Evolutionary conservation across 2,113 vertebrate genomes (phyloP).

Genomic region (Trematocara marginatum): DNA sequence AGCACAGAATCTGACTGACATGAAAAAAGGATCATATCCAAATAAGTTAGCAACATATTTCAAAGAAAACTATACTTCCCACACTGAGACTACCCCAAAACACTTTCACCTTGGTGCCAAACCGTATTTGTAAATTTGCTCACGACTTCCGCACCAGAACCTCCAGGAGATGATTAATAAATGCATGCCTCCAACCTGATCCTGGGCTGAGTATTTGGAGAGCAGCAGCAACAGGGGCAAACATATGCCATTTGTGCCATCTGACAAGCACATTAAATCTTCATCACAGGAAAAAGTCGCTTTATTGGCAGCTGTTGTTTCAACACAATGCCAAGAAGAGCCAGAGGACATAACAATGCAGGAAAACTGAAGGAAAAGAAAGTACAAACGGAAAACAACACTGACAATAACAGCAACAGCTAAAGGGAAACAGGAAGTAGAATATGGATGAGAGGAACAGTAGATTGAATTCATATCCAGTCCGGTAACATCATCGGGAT

Average conservation of each 20-base stretch:
- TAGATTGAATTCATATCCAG: constrained; percentile 23
- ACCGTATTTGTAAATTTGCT: constrained; percentile 7
- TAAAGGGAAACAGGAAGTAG: constrained; percentile 10
- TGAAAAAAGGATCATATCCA: neutral
- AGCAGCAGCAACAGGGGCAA: constrained; percentile 36
- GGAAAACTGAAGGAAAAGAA: neutral
- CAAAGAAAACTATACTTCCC: neutral
- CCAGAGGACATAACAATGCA: constrained; percentile 30
- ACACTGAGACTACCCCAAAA: neutral
- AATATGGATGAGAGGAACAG: constrained; percentile 4
- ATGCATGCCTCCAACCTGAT: constrained; percentile 17
- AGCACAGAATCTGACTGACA: neutral
- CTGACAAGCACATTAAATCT: constrained; percentile 55
- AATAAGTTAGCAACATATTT: neutral
- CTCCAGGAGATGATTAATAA: constrained; percentile 45
- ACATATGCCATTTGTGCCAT: constrained; percentile 46
- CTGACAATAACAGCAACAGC: neutral
- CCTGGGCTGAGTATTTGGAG: constrained; percentile 11
- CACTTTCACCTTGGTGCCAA: neutral
- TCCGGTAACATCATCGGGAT: constrained; percentile 10
- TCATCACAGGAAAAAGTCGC: constrained; percentile 58
- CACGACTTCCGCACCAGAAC: neutral
- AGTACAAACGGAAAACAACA: neutral
- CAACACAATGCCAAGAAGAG: constrained; percentile 23
- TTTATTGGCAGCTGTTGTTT: constrained; percentile 51